phyloP scores from a whole-genome alignment of 2,797 vertebrate genomes.

The Echeneis naucrates region DNA sequence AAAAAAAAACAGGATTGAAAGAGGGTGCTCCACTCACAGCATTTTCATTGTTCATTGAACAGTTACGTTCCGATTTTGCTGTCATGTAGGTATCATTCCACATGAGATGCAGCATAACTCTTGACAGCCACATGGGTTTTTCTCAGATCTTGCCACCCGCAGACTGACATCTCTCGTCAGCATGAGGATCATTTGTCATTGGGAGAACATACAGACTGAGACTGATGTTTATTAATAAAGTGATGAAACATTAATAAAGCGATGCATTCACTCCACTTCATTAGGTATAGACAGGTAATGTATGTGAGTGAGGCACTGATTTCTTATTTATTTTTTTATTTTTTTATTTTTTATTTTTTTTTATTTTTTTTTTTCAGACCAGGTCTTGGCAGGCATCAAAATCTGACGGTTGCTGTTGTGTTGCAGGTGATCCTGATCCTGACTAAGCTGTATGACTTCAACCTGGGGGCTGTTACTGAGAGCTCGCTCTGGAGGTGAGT shows the following conservation, averaged over 20 bases:
- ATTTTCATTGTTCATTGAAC: slow-evolving; percentile 76
- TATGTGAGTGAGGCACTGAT: slow-evolving; percentile 22
- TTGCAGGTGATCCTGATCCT: slow-evolving; percentile 96
- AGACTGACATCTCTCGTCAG: slow-evolving; percentile 74
- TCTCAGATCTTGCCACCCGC: slow-evolving; percentile 61
- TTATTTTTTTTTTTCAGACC: slow-evolving; percentile 43
- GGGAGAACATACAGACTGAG: slow-evolving; percentile 51
- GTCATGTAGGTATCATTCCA: slow-evolving; percentile 78
- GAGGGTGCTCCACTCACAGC: slow-evolving; percentile 30
- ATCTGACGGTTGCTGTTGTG: slow-evolving; percentile 55
- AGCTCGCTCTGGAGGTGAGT: slow-evolving; percentile 98
- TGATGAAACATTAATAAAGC: slow-evolving; percentile 45
- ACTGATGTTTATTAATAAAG: slow-evolving; percentile 60
- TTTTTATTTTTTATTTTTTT: no score
- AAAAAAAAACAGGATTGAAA: slow-evolving; percentile 2
- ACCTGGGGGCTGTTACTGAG: slow-evolving; percentile 95
- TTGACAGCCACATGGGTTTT: slow-evolving; percentile 64
- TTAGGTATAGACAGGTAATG: slow-evolving; percentile 54
- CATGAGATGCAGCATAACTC: slow-evolving; percentile 67
- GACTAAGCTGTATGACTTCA: slow-evolving; percentile 98
- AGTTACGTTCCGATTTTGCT: slow-evolving; percentile 72
- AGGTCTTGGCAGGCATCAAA: slow-evolving; percentile 56
- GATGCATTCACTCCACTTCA: slow-evolving; percentile 55
- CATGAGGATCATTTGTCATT: slow-evolving; percentile 73
- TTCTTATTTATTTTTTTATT: no score